These are phyloP conservation scores for Molorchus minor DNA, from an alignment of 2,888 invertebrate genomes.

Conservation along the genomic window DNA sequence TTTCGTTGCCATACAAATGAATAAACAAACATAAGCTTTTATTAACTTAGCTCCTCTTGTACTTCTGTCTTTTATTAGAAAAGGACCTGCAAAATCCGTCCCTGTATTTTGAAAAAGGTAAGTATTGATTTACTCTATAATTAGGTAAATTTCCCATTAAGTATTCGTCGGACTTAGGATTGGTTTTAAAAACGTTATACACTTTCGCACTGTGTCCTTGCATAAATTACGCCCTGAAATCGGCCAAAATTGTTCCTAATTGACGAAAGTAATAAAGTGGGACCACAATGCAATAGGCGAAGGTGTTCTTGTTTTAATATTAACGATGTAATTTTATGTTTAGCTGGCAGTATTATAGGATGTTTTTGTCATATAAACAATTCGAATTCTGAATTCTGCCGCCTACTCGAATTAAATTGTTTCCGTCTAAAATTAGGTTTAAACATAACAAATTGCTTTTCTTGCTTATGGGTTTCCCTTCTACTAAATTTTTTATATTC, in stretches of 20 bases:
- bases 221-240: conserved; percentile 39
- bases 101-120: conserved; percentile 45
- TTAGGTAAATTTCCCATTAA: conserved; percentile 46
- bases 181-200: conserved; percentile 37
- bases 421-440: conserved; percentile 22
- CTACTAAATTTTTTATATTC: conserved; percentile 17
- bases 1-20: conserved; percentile 41
- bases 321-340: conserved; percentile 28
- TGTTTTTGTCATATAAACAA: conserved; percentile 25
- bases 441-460: conserved; percentile 20
- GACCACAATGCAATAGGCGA: conserved; percentile 31
- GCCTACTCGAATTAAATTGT: conserved; percentile 25
- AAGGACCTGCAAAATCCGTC: conserved; percentile 47
- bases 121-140: conserved; percentile 28
- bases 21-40: conserved; percentile 41
- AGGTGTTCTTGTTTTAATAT: conserved; percentile 33
- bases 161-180: conserved; percentile 33
- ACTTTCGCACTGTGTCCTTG: conserved; percentile 33
- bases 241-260: conserved; percentile 45
- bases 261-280: conserved; percentile 29
- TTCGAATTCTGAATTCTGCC: conserved; percentile 25
- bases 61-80: conserved; percentile 41
- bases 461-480: background rate
- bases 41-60: conserved; percentile 30
- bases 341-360: conserved; percentile 20